Evolutionary conservation across 2,888 invertebrate genomes (phyloP).

Genomic region (Oligia fasciuncula): DNA sequence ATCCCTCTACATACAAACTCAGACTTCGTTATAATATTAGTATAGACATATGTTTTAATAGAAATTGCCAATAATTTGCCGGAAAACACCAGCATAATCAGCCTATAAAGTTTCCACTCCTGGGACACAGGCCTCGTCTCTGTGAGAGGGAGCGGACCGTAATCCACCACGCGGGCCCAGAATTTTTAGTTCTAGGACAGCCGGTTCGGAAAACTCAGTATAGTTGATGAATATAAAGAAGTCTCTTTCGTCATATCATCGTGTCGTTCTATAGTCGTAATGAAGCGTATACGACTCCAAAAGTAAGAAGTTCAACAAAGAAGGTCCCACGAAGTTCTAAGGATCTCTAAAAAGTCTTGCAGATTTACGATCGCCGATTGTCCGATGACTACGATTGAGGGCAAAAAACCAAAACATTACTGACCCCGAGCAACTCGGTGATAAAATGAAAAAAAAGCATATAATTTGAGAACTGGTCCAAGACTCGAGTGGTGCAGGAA

Average conservation of each 20-base stretch:
- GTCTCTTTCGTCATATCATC: too few relatives aligned
- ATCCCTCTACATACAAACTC: too few relatives aligned
- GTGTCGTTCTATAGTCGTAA: not conserved
- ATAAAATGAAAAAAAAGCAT: conserved; percentile 60
- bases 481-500: conserved; percentile 55
- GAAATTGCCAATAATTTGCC: not conserved
- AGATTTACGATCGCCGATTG: conserved; percentile 55
- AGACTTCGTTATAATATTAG: too few relatives aligned
- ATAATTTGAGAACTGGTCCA: conserved; percentile 65
- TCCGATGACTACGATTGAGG: conserved; percentile 37
- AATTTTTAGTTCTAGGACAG: too few relatives aligned
- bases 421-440: conserved; percentile 73
- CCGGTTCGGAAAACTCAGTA: not conserved
- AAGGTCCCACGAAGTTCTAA: not conserved
- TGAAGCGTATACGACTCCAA: too few relatives aligned
- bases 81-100: not conserved
- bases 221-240: not conserved
- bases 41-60: not conserved
- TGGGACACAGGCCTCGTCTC: not conserved
- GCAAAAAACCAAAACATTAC: conserved; percentile 77
- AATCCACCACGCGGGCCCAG: too few relatives aligned
- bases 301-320: not conserved
- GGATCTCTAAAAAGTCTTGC: conserved; percentile 25
- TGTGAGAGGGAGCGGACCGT: not conserved
- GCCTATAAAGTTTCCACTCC: not conserved